Base-by-base conservation (phyloP, 2,888 invertebrate species). In the Leucozona laternaria region DNA sequence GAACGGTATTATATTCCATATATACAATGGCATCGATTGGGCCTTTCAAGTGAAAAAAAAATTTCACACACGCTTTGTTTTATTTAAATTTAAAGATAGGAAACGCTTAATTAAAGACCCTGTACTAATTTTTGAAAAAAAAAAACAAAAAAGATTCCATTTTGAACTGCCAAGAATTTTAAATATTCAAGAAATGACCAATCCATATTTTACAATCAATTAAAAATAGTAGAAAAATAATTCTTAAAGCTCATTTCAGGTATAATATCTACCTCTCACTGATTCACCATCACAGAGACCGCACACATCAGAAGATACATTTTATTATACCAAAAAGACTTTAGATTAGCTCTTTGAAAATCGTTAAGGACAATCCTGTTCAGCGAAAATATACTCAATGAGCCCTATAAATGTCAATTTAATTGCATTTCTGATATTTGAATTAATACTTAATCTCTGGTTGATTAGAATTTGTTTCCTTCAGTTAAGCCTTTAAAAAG, bases 401-500 rank as follows among this genome's bases (percentile, higher is more conserved):
- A 60, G 11, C 28, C 28, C 13, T 70, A 34, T 60, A 70, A 70
- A 78, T 50, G 57, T 22, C 34, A 34, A 25, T 25, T 68, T 57
- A 17, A 17, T 20, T 45, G 8, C 31, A 25, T 37, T 57, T 34
- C 3, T 68, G 50, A 53, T 53, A 68, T 50, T 22, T 34, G 20
- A 68, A 37, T 31, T n/a, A 48, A 50, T 50, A 34, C 15, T 25
- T 48, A 13, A 66, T 48, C 64, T 66, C 8, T n/a, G 25, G n/a
- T 48, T 48, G 50, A 57, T 58, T 20, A 53, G 13, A 60, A 11
- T 78, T 60, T 70, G 20, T 34, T 43, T 13, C 7, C 1, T 1
- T n/a, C n/a, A n/a, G 17, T 1, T 5, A 37, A 34, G 15, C 31
- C 1, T 1, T 10, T 34, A 11, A 4, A 76, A 15, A 48, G 57